Conservation (phyloP, 2,888 invertebrate genomes). For the Therioaphis trifolii region DNA sequence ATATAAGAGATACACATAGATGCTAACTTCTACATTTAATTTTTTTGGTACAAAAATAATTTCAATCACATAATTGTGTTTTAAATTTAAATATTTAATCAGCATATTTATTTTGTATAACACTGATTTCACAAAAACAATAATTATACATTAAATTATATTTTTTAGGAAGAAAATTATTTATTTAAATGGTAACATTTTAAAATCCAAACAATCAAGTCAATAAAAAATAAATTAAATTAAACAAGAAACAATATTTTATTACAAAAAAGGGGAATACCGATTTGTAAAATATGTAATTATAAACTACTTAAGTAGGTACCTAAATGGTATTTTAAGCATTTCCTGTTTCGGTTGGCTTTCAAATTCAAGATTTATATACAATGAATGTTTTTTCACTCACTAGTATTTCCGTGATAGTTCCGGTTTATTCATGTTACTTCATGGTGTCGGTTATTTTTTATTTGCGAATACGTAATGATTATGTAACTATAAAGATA, state of each 20-base stretch:
- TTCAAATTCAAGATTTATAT: constrained; percentile 50
- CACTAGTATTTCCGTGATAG: constrained; percentile 11
- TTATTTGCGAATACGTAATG: background rate
- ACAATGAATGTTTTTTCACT: too few relatives aligned
- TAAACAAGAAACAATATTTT: background rate
- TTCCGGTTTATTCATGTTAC: constrained; percentile 45
- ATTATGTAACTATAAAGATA: background rate
- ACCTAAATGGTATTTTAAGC: background rate
- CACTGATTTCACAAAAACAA: too few relatives aligned
- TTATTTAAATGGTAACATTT: too few relatives aligned
- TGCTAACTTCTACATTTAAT: too few relatives aligned
- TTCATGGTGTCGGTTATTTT: constrained; percentile 19
- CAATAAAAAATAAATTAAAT: background rate
- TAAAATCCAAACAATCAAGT: too few relatives aligned
- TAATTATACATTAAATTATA: too few relatives aligned
- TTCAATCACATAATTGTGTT: too few relatives aligned
- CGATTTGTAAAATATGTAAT: background rate
- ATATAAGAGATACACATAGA: too few relatives aligned
- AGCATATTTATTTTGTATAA: too few relatives aligned
- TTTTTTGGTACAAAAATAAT: too few relatives aligned
- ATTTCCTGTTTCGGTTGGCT: constrained; percentile 56
- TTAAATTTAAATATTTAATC: too few relatives aligned
- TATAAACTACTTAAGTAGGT: background rate
- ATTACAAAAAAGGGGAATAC: background rate
- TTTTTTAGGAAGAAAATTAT: too few relatives aligned